Base-by-base conservation (phyloP, 2,113 vertebrate genomes). In the Acanthisitta chloris region DNA sequence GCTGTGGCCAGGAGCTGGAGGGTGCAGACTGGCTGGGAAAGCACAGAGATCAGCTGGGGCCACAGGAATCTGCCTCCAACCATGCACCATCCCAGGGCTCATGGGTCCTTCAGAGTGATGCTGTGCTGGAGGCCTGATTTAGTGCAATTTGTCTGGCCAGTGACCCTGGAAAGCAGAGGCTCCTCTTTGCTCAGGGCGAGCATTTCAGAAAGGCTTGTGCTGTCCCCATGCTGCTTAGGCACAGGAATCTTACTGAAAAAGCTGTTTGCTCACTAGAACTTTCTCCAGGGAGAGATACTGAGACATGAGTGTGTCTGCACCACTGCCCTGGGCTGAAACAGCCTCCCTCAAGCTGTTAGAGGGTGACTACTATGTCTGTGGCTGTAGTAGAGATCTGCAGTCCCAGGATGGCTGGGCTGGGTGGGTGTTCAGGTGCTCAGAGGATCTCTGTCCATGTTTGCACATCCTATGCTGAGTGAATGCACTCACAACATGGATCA, bases 11-110 rank as follows among this genome's bases (percentile, higher is more conserved):
- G 67, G 61, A 25, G 64, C 21, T 49, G 29, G 26, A 76, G 51
- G 43, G 29, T 38, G 49, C 5, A 11, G 36, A 6, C 34, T 71
- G 55, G 17, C 64, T 64, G 67, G 67, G 64, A 71, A 54, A 51
- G 24, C 48, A 16, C 33, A n/a, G 59, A 46, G 76, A 46, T 42
- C 74, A 52, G 42, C 55, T 58, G 51, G 18, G 11, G 40, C 70
- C 20, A 3, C 2, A 3, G 1, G 31, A 15, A 45, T 28, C 19
- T 67, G 13, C 46, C 31, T 52, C 31, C 43, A 40, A 0, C 2
- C 46, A 31, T 0, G 8, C 51, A 18, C 12, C 34, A 12, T 8
- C 25, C 33, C 59, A 33, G 42, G 42, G 49, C 36, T 59, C 31
- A 17, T 8, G 64, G 84, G 40, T 24, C 43, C 42, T 57, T 16